phyloP scores from a whole-genome alignment of 2,888 invertebrate genomes.

The Zygothrica quintamaculata region DNA sequence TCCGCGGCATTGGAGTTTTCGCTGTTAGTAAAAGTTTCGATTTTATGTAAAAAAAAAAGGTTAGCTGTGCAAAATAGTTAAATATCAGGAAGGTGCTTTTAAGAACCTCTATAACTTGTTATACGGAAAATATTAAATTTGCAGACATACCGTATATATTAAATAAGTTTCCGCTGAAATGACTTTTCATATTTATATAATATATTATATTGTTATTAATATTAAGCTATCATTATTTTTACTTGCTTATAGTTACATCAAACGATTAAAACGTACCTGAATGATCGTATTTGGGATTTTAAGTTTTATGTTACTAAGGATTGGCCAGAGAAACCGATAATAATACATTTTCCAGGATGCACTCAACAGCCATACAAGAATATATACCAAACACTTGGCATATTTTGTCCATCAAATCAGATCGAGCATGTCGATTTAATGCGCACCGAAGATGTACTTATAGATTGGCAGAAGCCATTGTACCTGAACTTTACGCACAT shows the following conservation, averaged over 20 bases:
- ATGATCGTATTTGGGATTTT: constrained; percentile 95
- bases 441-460: constrained; percentile 90
- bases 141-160: no score
- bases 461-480: constrained; percentile 92
- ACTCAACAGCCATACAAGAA: constrained; percentile 91
- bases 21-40: constrained; percentile 64
- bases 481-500: constrained; percentile 95
- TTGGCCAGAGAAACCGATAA: constrained; percentile 94
- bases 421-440: constrained; percentile 90
- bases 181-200: no score
- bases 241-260: constrained; percentile 91
- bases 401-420: constrained; percentile 92
- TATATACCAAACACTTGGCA: constrained; percentile 93
- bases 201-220: no score
- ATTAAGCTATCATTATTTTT: neutral
- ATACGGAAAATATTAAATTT: constrained; percentile 1
- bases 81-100: no score
- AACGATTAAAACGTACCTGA: constrained; percentile 94
- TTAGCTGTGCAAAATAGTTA: no score
- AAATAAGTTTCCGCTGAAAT: no score
- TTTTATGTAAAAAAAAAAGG: constrained; percentile 12
- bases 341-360: constrained; percentile 94
- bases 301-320: constrained; percentile 95
- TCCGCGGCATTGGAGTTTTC: constrained; percentile 52
- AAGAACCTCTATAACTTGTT: neutral